Base-by-base conservation (phyloP, 2,113 vertebrate genomes). In the Ramphastos sulfuratus region DNA sequence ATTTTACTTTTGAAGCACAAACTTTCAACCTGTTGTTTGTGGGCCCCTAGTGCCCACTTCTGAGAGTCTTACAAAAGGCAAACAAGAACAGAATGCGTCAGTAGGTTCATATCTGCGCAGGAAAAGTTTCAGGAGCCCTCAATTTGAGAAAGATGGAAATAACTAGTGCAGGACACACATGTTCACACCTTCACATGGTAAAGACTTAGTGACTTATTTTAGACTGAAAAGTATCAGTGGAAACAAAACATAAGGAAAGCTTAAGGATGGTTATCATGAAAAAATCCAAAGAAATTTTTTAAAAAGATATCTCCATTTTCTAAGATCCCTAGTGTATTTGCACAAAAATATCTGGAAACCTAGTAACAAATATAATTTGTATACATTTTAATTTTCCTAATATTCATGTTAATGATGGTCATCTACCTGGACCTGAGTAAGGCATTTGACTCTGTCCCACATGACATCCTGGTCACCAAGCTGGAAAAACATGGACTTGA, bases 361-460 rank as follows among this genome's bases (percentile, higher is more conserved):
- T 60, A 74, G 5, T 60, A 76, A 58, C 9, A 93, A 77, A 67
- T 75, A 46, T 44, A 87, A 91, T 52, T 25, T 79, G 46, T 39
- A 20, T 58, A 24, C 73, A 12, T 42, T 94, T 91, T 72, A 61
- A 54, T 94, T 95, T 95, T 85, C 50, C 28, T 65, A 61, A 78
- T 24, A 50, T 31, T 84, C 33, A 46, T 30, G 61, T 89, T n/a
- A 65, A 12, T 90, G 72, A 72, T 18, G 14, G 27, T 46, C 50
- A 37, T 37, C 37, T 37, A 37, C 37, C 37, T 37, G 37, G 37
- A 37, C 37, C 37, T 37, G 37, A 37, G 37, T 37, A 37, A 37
- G 37, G 37, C 37, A 37, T 37, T 37, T 37, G 37, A 37, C 7
- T 37, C 37, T 37, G 37, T 37, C 37, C 37, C 37, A 37, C 37